Evolutionary conservation across 2,113 vertebrate genomes (phyloP).

Genomic region (Phyllopteryx taeniolatus): DNA sequence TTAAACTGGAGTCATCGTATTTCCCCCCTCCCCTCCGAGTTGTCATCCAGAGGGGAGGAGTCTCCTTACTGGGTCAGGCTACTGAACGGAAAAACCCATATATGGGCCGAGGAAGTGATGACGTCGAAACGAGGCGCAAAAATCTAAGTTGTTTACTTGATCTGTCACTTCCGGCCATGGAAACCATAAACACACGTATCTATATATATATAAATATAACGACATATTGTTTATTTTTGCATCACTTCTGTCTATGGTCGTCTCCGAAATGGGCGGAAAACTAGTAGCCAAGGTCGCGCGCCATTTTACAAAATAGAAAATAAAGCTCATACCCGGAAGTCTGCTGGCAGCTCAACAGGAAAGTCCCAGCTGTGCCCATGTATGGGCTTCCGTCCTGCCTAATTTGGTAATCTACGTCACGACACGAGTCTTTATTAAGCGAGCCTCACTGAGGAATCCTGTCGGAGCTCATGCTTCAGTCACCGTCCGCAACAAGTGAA

Average conservation of each 20-base stretch:
- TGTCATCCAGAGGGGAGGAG: not conserved
- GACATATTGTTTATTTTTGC: not conserved
- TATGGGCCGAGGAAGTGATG: conserved; percentile 85
- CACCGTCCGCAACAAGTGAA: conserved; percentile 9
- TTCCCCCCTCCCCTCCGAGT: not conserved
- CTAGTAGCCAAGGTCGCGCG: too few species aligned
- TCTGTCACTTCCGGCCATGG: conserved; percentile 75
- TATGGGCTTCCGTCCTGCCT: conserved; percentile 89
- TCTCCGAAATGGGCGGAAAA: not conserved
- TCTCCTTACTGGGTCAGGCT: conserved; percentile 10
- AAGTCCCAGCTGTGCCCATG: conserved; percentile 79
- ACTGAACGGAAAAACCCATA: conserved; percentile 79
- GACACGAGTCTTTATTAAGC: conserved; percentile 74
- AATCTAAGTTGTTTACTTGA: conserved; percentile 68
- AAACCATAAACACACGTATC: too few species aligned
- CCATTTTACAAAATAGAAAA: not conserved
- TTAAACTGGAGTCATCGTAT: not conserved
- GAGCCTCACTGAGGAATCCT: conserved; percentile 55
- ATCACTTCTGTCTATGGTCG: not conserved
- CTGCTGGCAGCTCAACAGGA: not conserved
- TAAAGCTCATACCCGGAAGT: not conserved
- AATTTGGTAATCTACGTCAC: conserved; percentile 92
- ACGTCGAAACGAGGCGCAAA: conserved; percentile 75
- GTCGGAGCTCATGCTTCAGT: conserved; percentile 43
- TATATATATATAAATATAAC: too few species aligned